Base-by-base conservation (phyloP, 1,140 invertebrate genomes). In the Penaeus vannamei region DNA sequence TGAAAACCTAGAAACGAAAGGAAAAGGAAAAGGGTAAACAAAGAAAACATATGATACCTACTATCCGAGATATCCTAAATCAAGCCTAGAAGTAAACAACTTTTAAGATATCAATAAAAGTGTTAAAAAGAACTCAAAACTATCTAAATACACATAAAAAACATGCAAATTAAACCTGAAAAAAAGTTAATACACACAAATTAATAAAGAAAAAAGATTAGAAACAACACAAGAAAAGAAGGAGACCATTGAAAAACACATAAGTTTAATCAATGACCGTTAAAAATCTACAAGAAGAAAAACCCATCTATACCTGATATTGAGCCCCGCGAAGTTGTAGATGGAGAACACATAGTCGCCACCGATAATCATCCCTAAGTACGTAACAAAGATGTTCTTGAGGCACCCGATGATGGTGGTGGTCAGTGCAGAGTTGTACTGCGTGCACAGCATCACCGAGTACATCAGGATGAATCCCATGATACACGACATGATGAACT, bases 401-500 rank as follows among this genome's bases (percentile, higher is more conserved):
- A 99, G 94, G 92, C 98, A 99, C 1, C 99, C 99, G 91, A 99
- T 97, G 90, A 99, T 99, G 17, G 98, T 99, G 29, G 99, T 99
- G 0, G 99, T 99, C 62, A 99, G 94, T 26, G 99, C 98, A 85
- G 98, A 99, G 94, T 99, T 99, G 93, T 97, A 96, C 91, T 97
- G 95, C 0, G 98, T 99, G 93, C 99, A 99, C 61, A 99, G 93
- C 91, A 99, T 96, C 22, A 98, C 97, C 92, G 97, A 97, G 92
- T 99, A 99, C 69, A 97, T 97, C 22, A 99, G 94, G 32, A 99
- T 94, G 93, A 99, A 99, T 0, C 99, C 99, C 97, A 99, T 99
- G 2, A 98, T 93, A 93, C 98, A 99, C 0, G 98, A 99, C 86
- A 98, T 92, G 1, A 96, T 87, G 93, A 99, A 99, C 92, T 98